Evolutionary conservation across 1,140 invertebrate genomes (phyloP).

Genomic region (Armadillidium nasatum): DNA sequence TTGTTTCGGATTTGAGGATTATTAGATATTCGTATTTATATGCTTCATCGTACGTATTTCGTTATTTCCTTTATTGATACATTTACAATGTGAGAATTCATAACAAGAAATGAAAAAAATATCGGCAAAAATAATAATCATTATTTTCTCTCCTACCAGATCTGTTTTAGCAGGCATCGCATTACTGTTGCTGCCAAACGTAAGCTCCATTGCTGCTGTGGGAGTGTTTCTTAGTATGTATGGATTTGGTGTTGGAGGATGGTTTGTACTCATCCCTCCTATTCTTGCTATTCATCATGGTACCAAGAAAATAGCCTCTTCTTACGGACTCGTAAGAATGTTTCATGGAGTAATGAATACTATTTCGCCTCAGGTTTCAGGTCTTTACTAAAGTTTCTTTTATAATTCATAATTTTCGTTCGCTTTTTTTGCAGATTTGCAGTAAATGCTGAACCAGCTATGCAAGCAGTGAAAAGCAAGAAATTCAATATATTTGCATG

Average conservation of each 20-base stretch:
- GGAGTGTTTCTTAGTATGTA: slow-evolving; percentile 60
- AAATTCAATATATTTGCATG: not conserved
- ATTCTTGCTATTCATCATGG: slow-evolving; percentile 67
- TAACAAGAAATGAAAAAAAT: too few relatives aligned
- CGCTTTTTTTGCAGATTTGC: not conserved
- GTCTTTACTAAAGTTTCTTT: not conserved
- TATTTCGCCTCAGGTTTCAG: slow-evolving; percentile 21
- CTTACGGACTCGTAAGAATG: slow-evolving; percentile 67
- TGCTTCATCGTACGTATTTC: too few relatives aligned
- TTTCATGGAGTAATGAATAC: slow-evolving; percentile 61
- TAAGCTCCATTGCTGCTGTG: slow-evolving; percentile 60
- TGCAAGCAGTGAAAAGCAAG: not conserved
- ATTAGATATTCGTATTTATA: slow-evolving; percentile 48
- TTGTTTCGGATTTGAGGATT: slow-evolving; percentile 64
- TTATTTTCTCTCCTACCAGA: too few relatives aligned
- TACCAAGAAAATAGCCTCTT: slow-evolving; percentile 65
- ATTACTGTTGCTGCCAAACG: slow-evolving; percentile 61
- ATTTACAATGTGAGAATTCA: slow-evolving; percentile 26
- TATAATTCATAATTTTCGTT: not conserved
- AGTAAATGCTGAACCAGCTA: not conserved
- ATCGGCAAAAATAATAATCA: too few relatives aligned
- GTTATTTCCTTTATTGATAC: not conserved
- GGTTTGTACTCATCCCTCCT: slow-evolving; percentile 68
- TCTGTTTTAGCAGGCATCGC: slow-evolving; percentile 53
- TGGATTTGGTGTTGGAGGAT: slow-evolving; percentile 65